Evolutionary conservation across 2,797 vertebrate genomes (phyloP), one percentile per base, ranked within the genome.

Genomic region (Pseudomugil tenellus): DNA sequence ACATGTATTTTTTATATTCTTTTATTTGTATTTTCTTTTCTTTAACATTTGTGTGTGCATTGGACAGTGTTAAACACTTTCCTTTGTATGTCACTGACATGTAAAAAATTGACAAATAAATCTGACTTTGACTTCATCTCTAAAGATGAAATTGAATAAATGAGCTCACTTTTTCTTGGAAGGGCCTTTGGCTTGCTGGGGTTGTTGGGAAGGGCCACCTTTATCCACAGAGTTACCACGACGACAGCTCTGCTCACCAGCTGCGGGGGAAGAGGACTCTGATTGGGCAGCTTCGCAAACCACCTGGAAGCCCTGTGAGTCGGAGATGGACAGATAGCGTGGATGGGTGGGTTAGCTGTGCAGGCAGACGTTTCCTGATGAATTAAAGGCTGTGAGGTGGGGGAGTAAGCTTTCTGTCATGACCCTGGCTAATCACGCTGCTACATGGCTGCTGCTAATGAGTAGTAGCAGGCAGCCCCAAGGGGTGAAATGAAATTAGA

Each of bases 191-290:
- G 96, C 95, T 48, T 92, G 90, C 31, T 93, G 95, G 21, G 92
- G 86, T 48, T 96, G 96, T 28, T 97, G 96, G 31, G 96, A 97
- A 6, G 96, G 95, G n/a, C 96, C 80, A 1, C 96, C 95, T 92
- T 95, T 96, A 77, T 99, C 97, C 31, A 97, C 94, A 0, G 97
- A 98, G 88, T 98, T 99, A 78, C 96, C 96, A 89, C 93, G 95
- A 54, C 95, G 95, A 92, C 96, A 98, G 71, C 96, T 95, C 78
- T 95, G 95, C 89, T 95, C 93, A 61, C 94, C 92, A 16, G 94
- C 85, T 3, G 94, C 89, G 13, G 94, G 90, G 79, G 96, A 95
- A 73, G 95, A 88, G 70, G 95, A 94, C 80, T 96, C 97, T 1
- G 95, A 90, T 77, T 94, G 95, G 31, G 88, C 7, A 26, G 96